Evolutionary conservation across 2,113 vertebrate species (phyloP).

Genomic region (Melanostigma gelatinosum): DNA sequence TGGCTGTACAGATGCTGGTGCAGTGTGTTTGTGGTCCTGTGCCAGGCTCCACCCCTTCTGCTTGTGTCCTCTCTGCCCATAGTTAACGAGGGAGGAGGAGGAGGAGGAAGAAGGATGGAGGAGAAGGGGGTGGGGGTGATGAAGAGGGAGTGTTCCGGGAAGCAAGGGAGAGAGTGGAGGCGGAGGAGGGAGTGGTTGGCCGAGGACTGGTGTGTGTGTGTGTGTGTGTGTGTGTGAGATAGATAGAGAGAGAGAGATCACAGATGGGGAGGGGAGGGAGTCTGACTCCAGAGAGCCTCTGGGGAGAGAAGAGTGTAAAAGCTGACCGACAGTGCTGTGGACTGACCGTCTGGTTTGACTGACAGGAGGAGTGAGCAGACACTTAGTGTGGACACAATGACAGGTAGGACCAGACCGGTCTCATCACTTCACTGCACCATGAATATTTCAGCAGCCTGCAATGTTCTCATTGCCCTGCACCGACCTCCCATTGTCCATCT

Average conservation of each 20-base stretch:
- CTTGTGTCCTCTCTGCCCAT: slow-evolving; percentile 17
- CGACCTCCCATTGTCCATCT: slow-evolving; percentile 38
- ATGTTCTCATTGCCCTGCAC: slow-evolving; percentile 32
- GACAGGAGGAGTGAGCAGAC: slow-evolving; percentile 72
- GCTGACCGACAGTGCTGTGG: slow-evolving; percentile 38
- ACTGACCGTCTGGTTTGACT: slow-evolving; percentile 40
- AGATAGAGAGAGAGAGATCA: slow-evolving; percentile 33
- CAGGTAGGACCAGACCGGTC: slow-evolving; percentile 78
- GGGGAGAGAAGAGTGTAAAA: slow-evolving; percentile 47
- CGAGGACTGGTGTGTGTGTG: slow-evolving; percentile 33
- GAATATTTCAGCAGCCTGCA: slow-evolving; percentile 67
- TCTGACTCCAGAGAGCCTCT: slow-evolving; percentile 41
- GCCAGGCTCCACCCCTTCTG: slow-evolving; percentile 67
- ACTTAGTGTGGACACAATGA: slow-evolving; percentile 63
- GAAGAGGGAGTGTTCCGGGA: slow-evolving; percentile 56
- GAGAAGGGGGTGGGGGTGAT: slow-evolving; percentile 10
- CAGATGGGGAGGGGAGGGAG: slow-evolving; percentile 43
- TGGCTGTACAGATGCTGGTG: slow-evolving; percentile 65
- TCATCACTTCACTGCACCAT: slow-evolving; percentile 56
- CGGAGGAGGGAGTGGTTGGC: slow-evolving; percentile 49
- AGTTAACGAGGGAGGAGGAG: slow-evolving; percentile 48
- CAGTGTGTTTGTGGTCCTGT: slow-evolving; percentile 49
- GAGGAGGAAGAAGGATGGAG: slow-evolving; percentile 19
- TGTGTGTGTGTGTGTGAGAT: neutral
- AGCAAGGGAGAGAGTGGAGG: slow-evolving; percentile 16